These are phyloP conservation scores for Neosilurus hyrtlii DNA, from an alignment of 2,797 vertebrate species.

Conservation along the genomic window DNA sequence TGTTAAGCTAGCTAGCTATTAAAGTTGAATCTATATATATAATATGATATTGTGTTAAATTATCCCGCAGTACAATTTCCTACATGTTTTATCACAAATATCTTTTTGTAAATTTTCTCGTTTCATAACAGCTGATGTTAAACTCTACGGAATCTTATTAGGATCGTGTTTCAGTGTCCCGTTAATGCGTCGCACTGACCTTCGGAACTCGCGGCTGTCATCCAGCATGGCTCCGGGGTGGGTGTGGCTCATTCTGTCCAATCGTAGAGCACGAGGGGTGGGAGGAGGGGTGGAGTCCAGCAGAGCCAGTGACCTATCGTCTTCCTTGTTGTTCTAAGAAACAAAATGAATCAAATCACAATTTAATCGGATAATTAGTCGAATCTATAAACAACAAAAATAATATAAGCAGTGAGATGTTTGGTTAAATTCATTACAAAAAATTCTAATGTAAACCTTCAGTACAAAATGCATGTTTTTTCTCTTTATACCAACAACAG, in stretches of 20 bases:
- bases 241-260: constrained; percentile 87
- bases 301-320: constrained; percentile 81
- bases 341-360: neutral
- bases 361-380: neutral
- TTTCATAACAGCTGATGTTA: neutral
- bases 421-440: neutral
- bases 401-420: neutral
- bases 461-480: neutral
- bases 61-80: neutral
- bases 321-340: constrained; percentile 83
- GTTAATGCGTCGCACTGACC: constrained; percentile 53
- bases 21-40: neutral
- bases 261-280: constrained; percentile 81
- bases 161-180: neutral
- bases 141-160: neutral
- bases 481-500: neutral
- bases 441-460: neutral
- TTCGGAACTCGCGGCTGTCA: constrained; percentile 81
- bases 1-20: neutral
- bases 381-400: neutral
- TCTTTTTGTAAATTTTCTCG: neutral
- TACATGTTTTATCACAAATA: neutral
- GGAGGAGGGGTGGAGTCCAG: constrained; percentile 83
- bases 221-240: constrained; percentile 82
- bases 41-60: neutral